Evolutionary conservation across 2,113 vertebrate species (phyloP), one percentile per base, ranked within the genome.

Genomic region (Vicugna pacos): DNA sequence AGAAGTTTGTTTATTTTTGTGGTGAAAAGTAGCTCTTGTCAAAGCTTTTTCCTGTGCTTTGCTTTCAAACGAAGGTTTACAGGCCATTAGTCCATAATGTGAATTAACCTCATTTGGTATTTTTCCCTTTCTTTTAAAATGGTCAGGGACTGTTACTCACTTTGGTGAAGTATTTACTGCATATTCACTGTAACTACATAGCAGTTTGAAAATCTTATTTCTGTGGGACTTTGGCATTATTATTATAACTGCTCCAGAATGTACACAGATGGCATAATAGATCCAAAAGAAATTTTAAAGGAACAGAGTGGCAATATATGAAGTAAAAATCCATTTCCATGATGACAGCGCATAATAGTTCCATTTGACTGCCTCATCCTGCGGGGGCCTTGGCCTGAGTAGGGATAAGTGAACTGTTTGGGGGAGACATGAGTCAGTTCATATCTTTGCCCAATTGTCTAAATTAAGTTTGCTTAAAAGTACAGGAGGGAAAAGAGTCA

Each of bases 51-150:
- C 86, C 77, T 93, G 24, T 84, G 73, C 87, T 95, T 94, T 82
- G 92, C 98, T 97, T 98, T 97, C 93, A 98, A 92, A 93, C 1
- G 28, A 97, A 96, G 84, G 93, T 97, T 96, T 98, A 93, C 20
- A 93, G 97, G 50, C 96, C 93, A 97, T 97, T 97, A 97, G 97
- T 96, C 98, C 87, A 46, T 97, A 97, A 98, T 85, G 92, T 97
- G 96, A 97, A 97, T 98, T 98, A 97, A 98, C 97, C 97, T 96
- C 84, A 97, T 98, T 98, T 97, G 97, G 92, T 97, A 95, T 92
- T 97, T 97, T 97, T 85, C 54, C 62, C 92, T 91, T 96, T 88
- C 62, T 95, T 97, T 97, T 96, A 96, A 96, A 97, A 97, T 79
- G 91, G 80, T 90, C 88, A 98, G 96, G 82, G 80, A 95, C 95